Percentiles rank a stretch among this genome's conserved stretches.
phyloP scores from a whole-genome alignment of 2,113 vertebrate genomes.

The Ariopsis seemanni region DNA sequence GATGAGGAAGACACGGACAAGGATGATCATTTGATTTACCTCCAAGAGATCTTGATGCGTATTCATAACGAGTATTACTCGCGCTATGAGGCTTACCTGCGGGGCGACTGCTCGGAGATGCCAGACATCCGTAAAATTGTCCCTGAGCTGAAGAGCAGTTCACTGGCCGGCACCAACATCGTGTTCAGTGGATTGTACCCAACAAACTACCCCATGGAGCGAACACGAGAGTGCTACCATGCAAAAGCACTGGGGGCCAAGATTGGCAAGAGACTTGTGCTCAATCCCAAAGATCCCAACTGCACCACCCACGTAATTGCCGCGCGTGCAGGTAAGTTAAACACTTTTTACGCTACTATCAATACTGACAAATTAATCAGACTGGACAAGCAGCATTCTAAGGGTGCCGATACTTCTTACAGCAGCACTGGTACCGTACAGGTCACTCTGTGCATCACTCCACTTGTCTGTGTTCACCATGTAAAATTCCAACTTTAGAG shows the following conservation, averaged over 20 bases:
- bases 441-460: no score
- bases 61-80: slow-evolving; percentile 90
- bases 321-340: slow-evolving; percentile 83
- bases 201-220: slow-evolving; percentile 91
- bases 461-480: no score
- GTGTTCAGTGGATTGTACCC: slow-evolving; percentile 94
- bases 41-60: slow-evolving; percentile 90
- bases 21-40: slow-evolving; percentile 92
- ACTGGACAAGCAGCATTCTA: not conserved
- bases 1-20: slow-evolving; percentile 83
- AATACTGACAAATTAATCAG: no score
- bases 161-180: slow-evolving; percentile 81
- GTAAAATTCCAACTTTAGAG: no score
- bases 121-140: slow-evolving; percentile 93
- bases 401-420: not conserved
- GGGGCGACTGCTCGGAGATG: slow-evolving; percentile 73
- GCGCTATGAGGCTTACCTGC: slow-evolving; percentile 82
- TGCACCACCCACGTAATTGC: slow-evolving; percentile 89
- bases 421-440: not conserved
- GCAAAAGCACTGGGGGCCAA: slow-evolving; percentile 89
- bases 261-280: slow-evolving; percentile 79
- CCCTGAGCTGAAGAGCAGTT: slow-evolving; percentile 87
- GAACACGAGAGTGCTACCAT: slow-evolving; percentile 91
- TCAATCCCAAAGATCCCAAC: slow-evolving; percentile 77
- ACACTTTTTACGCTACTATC: not conserved